phyloP scores from a whole-genome alignment of 2,113 vertebrate species.

The Oncorhynchus kisutch region DNA sequence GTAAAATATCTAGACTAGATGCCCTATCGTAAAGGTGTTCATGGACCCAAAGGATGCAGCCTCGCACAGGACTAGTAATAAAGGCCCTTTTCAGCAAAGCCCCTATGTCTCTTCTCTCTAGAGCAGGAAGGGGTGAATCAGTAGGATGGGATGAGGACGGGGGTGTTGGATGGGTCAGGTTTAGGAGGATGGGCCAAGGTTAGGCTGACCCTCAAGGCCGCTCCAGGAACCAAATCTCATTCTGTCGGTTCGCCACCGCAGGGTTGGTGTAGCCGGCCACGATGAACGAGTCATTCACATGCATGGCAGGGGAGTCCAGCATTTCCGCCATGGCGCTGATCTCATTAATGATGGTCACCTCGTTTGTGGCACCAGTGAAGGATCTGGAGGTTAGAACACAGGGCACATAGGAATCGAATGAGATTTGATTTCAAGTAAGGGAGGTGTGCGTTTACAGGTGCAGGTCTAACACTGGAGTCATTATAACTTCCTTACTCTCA shows the following conservation, averaged over 20 bases:
- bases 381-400: slow-evolving; percentile 59
- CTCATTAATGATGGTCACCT: slow-evolving; percentile 78
- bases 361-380: slow-evolving; percentile 83
- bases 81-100: no score
- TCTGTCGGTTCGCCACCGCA: slow-evolving; percentile 76
- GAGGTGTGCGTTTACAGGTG: background rate
- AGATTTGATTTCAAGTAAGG: background rate
- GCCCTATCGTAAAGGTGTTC: no score
- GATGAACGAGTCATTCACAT: slow-evolving; percentile 78
- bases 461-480: background rate
- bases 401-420: background rate
- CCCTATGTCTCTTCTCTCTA: no score
- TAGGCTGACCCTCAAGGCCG: slow-evolving; percentile 57
- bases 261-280: slow-evolving; percentile 89
- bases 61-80: no score
- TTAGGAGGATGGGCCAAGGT: background rate
- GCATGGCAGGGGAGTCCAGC: slow-evolving; percentile 72
- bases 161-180: background rate
- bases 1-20: no score
- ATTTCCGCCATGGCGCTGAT: slow-evolving; percentile 73
- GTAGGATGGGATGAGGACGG: background rate
- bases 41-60: no score
- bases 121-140: no score
- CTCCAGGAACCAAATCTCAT: slow-evolving; percentile 89
- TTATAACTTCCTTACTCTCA: no score